Base-by-base conservation (phyloP, 2,888 invertebrate genomes). In the Nymphalis polychloros region DNA sequence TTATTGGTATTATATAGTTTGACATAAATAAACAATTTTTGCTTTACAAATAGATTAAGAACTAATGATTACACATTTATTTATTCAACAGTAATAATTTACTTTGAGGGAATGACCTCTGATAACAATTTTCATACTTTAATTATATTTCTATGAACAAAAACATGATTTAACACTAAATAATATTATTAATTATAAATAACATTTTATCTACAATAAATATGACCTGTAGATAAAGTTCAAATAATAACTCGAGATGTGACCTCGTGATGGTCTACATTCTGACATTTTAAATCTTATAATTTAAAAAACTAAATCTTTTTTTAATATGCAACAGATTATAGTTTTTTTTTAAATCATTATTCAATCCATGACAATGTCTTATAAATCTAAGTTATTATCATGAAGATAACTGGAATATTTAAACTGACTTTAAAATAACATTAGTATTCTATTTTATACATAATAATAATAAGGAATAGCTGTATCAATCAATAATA, bases 181-280 rank as follows among this genome's bases (percentile, higher is more conserved):
- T 19, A 10, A 57, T 41, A 13, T 13, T 57, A 52, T 47, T n/a
- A 35, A 27, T 10, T 23, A 55, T 62, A 55, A 67, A 67, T 41
- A 67, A 49, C 31, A 48, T n/a, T n/a, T 67, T 67, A 67, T 67
- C 66, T 19, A 19, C 17, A 47, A 62, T 8, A 53, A 27, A 52
- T 35, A 53, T 62, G 66, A 67, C 61, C 66, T 20, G 4, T 49
- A 67, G 66, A 67, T 62, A 49, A 61, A 61, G 66, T 67, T 55
- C 62, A 67, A 52, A 66, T 53, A 35, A 61, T 53, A 66, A 66
- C 49, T 55, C n/a, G 13, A 57, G 48, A 57, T 1, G 8, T 55
- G 49, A 67, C 49, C 61, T 67, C 62, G 23, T 41, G 10, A 13
- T 31, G 31, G 1, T n/a, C 10, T n/a, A 17, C 23, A 49, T 19